Evolutionary conservation across 2,113 vertebrate species (phyloP), one percentile per base, ranked within the genome.

Genomic region (Athene noctua): DNA sequence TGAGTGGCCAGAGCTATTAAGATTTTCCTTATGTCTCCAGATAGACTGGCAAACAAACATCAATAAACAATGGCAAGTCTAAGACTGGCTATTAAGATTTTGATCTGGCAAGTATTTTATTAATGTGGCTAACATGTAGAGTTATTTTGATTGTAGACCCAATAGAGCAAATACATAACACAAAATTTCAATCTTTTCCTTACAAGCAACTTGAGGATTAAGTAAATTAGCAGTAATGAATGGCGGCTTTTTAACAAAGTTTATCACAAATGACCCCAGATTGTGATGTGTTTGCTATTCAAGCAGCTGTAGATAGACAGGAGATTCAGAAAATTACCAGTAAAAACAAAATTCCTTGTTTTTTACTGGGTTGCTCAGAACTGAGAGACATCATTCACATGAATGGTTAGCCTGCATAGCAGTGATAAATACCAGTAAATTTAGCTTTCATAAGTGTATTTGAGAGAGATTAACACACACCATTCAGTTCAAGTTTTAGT

Each of bases 391-490:
- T 62, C 79, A 15, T 94, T 88, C 94, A 66, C 81, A 59, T 82
- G 90, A 95, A 95, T 51, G 42, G 38, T 91, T 75, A 59, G 44
- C 26, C 88, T 80, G 51, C 94, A 94, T 80, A 93, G 72, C 88
- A 88, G 17, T 92, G 61, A 94, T 86, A 90, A 96, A 94, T 86
- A 84, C 57, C 83, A 92, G 83, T 52, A 97, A 97, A 94, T 95
- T 86, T 91, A 96, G 94, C 94, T 97, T 97, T 96, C 95, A 74
- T 96, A 95, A 96, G 88, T 97, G 92, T 94, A 67, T 96, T 97
- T 97, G 85, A 90, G 91, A 79, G 96, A 97, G 95, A 97, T 97
- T 96, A 97, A 62, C 36, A 26, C 65, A 65, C 87, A 78, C 94
- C 59, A 67, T 93, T 97, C 94, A 67, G 93, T 88, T 95, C 94